phyloP scores from a whole-genome alignment of 2,888 invertebrate genomes.

The Leptopilina myrica region DNA sequence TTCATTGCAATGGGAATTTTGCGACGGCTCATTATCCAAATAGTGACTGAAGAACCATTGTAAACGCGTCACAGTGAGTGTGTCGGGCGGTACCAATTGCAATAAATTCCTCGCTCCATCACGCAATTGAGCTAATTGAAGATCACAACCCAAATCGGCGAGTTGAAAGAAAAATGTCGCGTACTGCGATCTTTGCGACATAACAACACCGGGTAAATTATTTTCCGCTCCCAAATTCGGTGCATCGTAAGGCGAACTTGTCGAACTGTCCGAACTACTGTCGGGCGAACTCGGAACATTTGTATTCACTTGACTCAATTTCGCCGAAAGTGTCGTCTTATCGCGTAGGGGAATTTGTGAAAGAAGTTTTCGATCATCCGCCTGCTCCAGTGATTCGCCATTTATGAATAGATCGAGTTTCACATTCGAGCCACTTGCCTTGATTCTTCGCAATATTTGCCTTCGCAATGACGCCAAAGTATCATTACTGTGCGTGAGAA shows the following conservation, averaged over 20 bases:
- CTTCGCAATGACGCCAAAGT: slow-evolving; percentile 91
- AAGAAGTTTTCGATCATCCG: slow-evolving; percentile 91
- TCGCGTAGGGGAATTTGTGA: slow-evolving; percentile 91
- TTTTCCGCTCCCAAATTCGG: slow-evolving; percentile 91
- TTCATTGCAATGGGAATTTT: slow-evolving; percentile 66
- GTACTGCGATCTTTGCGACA: slow-evolving; percentile 89
- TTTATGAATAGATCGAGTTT: slow-evolving; percentile 94
- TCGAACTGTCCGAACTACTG: slow-evolving; percentile 96
- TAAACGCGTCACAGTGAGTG: slow-evolving; percentile 80
- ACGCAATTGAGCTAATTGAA: slow-evolving; percentile 87
- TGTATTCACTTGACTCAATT: slow-evolving; percentile 85
- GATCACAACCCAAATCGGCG: slow-evolving; percentile 90
- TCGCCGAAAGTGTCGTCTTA: slow-evolving; percentile 91
- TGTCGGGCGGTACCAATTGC: slow-evolving; percentile 88
- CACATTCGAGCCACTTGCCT: slow-evolving; percentile 83
- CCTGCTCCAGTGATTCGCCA: slow-evolving; percentile 91
- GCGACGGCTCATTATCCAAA: slow-evolving; percentile 67
- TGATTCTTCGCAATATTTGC: slow-evolving; percentile 84
- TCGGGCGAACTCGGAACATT: slow-evolving; percentile 90
- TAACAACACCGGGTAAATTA: slow-evolving; percentile 93
- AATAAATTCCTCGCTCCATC: slow-evolving; percentile 90
- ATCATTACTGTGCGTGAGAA: slow-evolving; percentile 96
- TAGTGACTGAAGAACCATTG: slow-evolving; percentile 78
- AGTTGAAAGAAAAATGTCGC: slow-evolving; percentile 90
- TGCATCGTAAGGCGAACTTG: slow-evolving; percentile 91